A percentile compares a stretch with the other conserved stretches of the same genome.
Conservation (phyloP, 2,797 vertebrate species). For the Furcifer pardalis region DNA sequence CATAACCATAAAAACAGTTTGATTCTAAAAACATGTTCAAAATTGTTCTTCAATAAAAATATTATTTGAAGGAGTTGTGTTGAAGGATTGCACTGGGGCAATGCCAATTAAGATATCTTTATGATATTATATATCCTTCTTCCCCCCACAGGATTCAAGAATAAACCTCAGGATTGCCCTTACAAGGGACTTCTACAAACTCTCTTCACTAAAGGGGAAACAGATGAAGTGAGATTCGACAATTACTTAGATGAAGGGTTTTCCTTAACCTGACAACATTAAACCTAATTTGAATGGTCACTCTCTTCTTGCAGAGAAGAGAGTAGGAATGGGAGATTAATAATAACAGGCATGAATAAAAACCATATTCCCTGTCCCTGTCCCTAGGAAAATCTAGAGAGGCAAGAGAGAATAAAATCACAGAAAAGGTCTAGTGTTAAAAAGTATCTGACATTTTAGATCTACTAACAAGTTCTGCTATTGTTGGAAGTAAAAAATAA, state of each 20-base stretch:
- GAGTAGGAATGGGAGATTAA: not conserved
- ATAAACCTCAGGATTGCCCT: not conserved
- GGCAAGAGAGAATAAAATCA: not conserved
- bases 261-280: not conserved
- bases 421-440: not conserved
- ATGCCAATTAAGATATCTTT: not conserved
- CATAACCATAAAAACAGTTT: too few species aligned
- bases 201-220: not conserved
- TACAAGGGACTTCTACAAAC: not conserved
- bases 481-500: slow-evolving; percentile 44
- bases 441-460: not conserved
- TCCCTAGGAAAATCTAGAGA: not conserved
- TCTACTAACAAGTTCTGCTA: slow-evolving; percentile 48
- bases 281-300: not conserved
- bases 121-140: not conserved
- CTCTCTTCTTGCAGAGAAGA: too few species aligned
- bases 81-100: not conserved
- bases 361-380: too few species aligned
- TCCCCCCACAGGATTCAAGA: too few species aligned
- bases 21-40: not conserved
- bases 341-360: not conserved
- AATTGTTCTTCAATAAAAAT: not conserved
- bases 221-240: not conserved
- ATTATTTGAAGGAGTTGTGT: not conserved
- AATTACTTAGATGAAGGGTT: not conserved